Percentiles rank a stretch among this genome's conserved stretches.
These are phyloP conservation scores for Onychostruthus taczanowskii DNA, from an alignment of 2,113 vertebrate species.

Conservation along the genomic window DNA sequence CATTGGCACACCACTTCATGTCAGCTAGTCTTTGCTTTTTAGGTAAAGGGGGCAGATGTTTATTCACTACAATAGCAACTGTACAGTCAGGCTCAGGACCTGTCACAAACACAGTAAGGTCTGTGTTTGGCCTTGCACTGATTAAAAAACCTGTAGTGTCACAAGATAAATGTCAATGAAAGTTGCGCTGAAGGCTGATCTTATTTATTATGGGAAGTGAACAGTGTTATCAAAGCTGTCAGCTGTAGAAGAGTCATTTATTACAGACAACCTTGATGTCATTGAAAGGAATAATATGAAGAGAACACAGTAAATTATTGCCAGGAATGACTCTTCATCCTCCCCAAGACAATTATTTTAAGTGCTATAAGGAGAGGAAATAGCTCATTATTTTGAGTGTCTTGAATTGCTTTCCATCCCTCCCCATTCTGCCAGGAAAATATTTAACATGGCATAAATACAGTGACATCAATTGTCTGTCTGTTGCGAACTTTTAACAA, in stretches of 20 bases:
- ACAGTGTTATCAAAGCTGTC: background rate
- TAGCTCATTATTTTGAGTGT: conserved; percentile 16
- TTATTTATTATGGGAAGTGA: background rate
- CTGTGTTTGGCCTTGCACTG: background rate
- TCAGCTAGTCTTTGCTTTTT: background rate
- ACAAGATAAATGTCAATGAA: background rate
- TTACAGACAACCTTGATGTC: background rate
- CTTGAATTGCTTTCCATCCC: background rate
- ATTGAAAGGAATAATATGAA: background rate
- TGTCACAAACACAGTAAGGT: background rate
- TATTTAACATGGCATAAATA: background rate
- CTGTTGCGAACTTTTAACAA: background rate
- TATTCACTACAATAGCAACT: background rate
- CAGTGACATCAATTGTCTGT: background rate
- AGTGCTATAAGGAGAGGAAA: background rate
- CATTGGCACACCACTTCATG: background rate
- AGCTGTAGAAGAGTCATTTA: background rate
- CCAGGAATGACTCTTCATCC: background rate
- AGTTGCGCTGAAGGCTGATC: background rate
- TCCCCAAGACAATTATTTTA: background rate
- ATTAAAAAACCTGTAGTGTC: background rate
- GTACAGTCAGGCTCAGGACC: background rate
- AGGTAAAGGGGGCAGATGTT: background rate
- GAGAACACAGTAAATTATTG: background rate
- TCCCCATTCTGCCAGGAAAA: background rate